phyloP scores from a whole-genome alignment of 2,797 vertebrate species.

The Sylvia borin region DNA sequence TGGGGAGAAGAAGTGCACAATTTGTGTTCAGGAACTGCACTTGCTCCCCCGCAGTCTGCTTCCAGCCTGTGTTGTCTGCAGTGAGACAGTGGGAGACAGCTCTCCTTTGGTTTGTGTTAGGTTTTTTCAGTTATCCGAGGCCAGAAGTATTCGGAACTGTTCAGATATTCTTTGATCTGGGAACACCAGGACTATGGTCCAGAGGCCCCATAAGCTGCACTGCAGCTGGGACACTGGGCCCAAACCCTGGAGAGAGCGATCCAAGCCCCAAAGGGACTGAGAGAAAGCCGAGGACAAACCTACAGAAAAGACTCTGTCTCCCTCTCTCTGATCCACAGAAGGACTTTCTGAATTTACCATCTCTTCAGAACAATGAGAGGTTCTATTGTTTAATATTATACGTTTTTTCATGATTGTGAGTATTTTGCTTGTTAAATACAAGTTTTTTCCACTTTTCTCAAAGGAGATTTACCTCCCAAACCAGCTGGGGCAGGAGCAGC shows the following conservation, averaged over 20 bases:
- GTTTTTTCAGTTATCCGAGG: neutral
- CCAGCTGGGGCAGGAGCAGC: fast-evolving
- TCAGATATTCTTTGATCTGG: neutral
- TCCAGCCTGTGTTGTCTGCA: neutral
- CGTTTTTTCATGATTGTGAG: neutral
- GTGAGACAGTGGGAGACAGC: fast-evolving
- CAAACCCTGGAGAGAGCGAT: neutral
- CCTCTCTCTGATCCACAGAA: too few relatives aligned
- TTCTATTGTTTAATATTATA: neutral
- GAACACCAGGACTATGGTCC: fast-evolving
- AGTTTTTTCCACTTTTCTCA: neutral
- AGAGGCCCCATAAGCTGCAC: neutral
- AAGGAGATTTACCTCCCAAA: neutral
- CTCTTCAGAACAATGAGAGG: neutral
- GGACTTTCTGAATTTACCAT: neutral
- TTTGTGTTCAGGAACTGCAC: neutral
- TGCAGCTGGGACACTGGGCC: fast-evolving
- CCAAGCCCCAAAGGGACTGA: neutral
- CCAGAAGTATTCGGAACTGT: neutral
- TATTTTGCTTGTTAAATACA: neutral
- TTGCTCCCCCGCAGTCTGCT: neutral
- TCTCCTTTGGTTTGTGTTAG: neutral
- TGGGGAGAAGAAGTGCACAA: fast-evolving
- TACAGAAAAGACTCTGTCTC: neutral
- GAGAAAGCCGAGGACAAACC: neutral